Conservation (phyloP, 2,797 vertebrate species). For the Sphaeramia orbicularis region DNA sequence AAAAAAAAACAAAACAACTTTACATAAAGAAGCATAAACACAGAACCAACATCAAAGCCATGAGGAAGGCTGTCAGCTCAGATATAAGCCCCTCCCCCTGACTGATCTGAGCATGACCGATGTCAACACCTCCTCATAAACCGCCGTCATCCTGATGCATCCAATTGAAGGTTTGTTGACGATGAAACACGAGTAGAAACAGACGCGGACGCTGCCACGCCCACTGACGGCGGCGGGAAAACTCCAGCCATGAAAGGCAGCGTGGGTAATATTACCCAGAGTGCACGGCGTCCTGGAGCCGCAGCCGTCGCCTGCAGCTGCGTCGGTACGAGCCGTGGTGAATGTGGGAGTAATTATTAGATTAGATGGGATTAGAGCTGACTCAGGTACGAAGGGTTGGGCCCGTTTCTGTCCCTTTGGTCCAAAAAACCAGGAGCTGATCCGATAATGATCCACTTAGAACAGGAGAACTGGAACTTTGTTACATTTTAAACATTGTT, state of each 20-base stretch:
- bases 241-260: conserved; percentile 53
- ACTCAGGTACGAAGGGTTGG: conserved; percentile 66
- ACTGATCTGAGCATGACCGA: conserved; percentile 59
- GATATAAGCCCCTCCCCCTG: conserved; percentile 27
- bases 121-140: conserved; percentile 84
- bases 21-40: too few species aligned
- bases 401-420: conserved; percentile 48
- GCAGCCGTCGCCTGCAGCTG: conserved; percentile 65
- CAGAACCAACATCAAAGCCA: too few species aligned
- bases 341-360: conserved; percentile 79
- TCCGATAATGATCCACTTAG: conserved; percentile 71
- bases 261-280: conserved; percentile 62
- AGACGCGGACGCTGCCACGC: too few species aligned
- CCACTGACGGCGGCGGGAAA: conserved; percentile 39
- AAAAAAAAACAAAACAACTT: too few species aligned
- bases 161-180: too few species aligned
- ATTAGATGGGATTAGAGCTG: conserved; percentile 72
- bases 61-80: too few species aligned
- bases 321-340: conserved; percentile 50
- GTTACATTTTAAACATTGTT: too few species aligned
- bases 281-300: conserved; percentile 60
- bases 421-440: conserved; percentile 58
- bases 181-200: conserved; percentile 65
- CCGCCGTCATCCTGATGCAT: too few species aligned
- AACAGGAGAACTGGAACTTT: conserved; percentile 51